These are phyloP conservation scores for Tupaia chinensis DNA, from an alignment of 2,113 vertebrate species.

Conservation along the genomic window DNA sequence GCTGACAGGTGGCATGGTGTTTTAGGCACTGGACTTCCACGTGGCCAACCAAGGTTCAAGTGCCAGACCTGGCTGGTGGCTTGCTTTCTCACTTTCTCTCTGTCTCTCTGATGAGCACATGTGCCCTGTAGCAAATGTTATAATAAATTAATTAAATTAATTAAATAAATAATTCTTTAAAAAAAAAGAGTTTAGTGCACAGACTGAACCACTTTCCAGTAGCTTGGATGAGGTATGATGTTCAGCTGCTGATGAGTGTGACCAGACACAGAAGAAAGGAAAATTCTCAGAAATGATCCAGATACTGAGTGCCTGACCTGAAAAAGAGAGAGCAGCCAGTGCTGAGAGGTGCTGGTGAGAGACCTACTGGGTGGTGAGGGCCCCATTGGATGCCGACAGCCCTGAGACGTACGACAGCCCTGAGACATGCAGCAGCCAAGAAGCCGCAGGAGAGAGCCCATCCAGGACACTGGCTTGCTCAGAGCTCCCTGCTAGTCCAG, in stretches of 20 bases:
- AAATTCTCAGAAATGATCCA: background rate
- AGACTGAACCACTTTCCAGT: background rate
- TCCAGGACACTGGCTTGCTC: background rate
- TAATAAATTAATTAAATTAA: too few relatives aligned
- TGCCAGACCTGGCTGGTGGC: too few relatives aligned
- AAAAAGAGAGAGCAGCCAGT: background rate
- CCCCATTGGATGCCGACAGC: accelerated
- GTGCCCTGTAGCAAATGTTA: too few relatives aligned
- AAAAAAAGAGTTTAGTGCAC: background rate
- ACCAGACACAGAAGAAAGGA: background rate
- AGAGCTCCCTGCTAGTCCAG: background rate
- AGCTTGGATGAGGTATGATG: background rate
- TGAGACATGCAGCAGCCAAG: background rate
- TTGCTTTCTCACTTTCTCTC: too few relatives aligned
- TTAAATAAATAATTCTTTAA: too few relatives aligned
- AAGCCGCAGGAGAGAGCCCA: accelerated
- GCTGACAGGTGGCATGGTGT: too few relatives aligned
- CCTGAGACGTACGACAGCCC: background rate
- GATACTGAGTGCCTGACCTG: background rate
- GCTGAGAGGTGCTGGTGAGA: background rate
- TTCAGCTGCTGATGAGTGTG: background rate
- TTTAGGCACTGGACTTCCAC: too few relatives aligned
- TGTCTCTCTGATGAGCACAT: too few relatives aligned
- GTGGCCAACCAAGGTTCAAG: too few relatives aligned
- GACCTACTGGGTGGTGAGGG: accelerated